Evolutionary conservation across 2,113 vertebrate genomes (phyloP).

Genomic region (Probosciger aterrimus): DNA sequence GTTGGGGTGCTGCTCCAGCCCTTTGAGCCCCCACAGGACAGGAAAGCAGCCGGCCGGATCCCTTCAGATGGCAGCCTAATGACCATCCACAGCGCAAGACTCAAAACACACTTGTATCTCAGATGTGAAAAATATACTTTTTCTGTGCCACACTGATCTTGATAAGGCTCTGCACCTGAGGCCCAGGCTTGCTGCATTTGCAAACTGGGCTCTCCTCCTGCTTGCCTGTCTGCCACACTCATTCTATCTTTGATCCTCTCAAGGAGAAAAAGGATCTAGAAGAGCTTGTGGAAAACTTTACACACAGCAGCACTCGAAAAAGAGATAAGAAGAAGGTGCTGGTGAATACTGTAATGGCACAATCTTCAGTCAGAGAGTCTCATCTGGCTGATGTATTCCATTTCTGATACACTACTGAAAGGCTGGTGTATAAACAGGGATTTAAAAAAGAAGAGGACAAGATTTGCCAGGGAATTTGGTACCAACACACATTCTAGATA

Average conservation of each 20-base stretch:
- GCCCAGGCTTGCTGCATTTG: not conserved
- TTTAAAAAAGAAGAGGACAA: not conserved
- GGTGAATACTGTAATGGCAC: slow-evolving; percentile 3
- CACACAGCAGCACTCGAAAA: slow-evolving; percentile 23
- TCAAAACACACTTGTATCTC: not conserved
- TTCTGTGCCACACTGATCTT: not conserved
- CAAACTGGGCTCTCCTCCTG: not conserved
- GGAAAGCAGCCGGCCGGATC: not conserved
- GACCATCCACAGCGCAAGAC: not conserved
- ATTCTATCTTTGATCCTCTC: slow-evolving; percentile 41
- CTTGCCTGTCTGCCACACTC: slow-evolving; percentile 23
- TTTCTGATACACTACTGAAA: slow-evolving; percentile 32
- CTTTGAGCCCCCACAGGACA: not conserved
- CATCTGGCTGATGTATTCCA: slow-evolving; percentile 8
- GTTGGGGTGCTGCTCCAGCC: not conserved
- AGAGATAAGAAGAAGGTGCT: slow-evolving; percentile 52
- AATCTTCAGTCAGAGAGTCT: slow-evolving; percentile 22
- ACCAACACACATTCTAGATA: not conserved
- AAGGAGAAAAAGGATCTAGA: slow-evolving; percentile 30
- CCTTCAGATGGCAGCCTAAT: not conserved
- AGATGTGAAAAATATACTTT: not conserved
- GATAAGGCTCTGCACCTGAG: not conserved
- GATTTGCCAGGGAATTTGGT: slow-evolving; percentile 12
- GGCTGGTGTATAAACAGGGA: not conserved
- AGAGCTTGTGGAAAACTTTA: slow-evolving; percentile 56